Conservation (phyloP, 2,113 vertebrate genomes). For the Zeus faber region DNA sequence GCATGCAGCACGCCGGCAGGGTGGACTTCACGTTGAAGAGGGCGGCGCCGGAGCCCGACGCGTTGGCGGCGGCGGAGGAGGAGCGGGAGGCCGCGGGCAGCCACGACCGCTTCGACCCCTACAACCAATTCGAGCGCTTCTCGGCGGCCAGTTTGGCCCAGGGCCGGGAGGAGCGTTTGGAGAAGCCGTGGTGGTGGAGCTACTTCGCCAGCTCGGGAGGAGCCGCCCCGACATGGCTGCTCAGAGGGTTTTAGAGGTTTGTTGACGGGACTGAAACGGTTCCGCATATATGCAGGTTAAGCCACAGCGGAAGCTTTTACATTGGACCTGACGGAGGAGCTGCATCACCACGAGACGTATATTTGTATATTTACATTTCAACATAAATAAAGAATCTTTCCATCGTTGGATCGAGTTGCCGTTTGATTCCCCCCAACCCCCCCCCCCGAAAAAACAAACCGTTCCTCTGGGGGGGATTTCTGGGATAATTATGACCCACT, state of each 20-base stretch:
- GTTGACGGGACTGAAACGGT: neutral
- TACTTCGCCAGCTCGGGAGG: constrained; percentile 80
- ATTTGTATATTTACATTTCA: constrained; percentile 27
- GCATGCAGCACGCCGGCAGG: constrained; percentile 79
- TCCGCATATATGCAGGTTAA: too few relatives aligned
- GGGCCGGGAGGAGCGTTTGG: constrained; percentile 49
- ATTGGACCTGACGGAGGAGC: neutral
- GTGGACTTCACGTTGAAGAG: constrained; percentile 86
- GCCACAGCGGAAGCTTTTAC: too few relatives aligned
- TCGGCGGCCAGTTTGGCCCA: constrained; percentile 5
- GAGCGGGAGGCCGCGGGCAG: constrained; percentile 37
- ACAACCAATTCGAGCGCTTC: constrained; percentile 75
- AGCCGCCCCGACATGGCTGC: constrained; percentile 85
- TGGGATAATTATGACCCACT: neutral
- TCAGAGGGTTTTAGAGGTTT: constrained; percentile 72
- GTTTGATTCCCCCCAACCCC: neutral
- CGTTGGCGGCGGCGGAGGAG: constrained; percentile 19
- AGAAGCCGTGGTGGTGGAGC: constrained; percentile 96
- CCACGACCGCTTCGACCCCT: constrained; percentile 69
- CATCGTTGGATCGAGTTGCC: neutral
- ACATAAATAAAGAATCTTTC: constrained; percentile 21
- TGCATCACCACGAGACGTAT: neutral
- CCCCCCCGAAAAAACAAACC: neutral
- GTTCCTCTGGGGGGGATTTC: neutral
- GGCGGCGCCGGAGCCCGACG: constrained; percentile 31